Percentiles rank a stretch among this genome's conserved stretches.
Conservation (phyloP, 2,113 vertebrate genomes). For the Corapipo altera region DNA sequence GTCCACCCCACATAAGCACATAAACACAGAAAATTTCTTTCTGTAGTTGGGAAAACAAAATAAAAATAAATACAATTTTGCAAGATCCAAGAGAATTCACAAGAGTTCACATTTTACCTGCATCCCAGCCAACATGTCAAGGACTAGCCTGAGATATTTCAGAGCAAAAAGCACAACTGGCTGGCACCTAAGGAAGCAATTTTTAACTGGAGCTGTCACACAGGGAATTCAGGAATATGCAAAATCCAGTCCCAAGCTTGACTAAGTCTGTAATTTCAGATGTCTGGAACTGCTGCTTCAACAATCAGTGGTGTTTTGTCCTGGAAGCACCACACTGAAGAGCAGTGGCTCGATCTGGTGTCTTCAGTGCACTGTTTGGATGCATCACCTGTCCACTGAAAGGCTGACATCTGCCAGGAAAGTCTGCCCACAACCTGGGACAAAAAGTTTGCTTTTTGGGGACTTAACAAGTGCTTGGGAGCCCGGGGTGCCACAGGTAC, state of each 20-base stretch:
- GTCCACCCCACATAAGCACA: not conserved
- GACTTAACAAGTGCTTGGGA: not conserved
- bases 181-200: not conserved
- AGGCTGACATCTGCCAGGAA: not conserved
- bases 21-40: not conserved
- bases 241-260: not conserved
- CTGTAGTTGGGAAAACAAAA: not conserved
- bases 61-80: not conserved
- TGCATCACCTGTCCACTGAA: not conserved
- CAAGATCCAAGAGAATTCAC: not conserved
- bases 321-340: not conserved
- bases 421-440: not conserved
- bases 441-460: not conserved
- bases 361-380: not conserved
- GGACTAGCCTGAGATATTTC: not conserved
- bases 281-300: not conserved
- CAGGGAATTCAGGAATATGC: not conserved
- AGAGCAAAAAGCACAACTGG: not conserved
- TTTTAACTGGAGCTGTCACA: not conserved
- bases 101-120: not conserved
- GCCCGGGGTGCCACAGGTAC: not conserved
- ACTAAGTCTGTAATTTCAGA: not conserved
- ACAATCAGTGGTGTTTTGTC: not conserved
- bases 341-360: not conserved
- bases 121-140: not conserved